Percentiles rank a stretch among this genome's conserved stretches.
phyloP scores from a whole-genome alignment of 2,113 vertebrate genomes.

The Rhinolophus sinicus region DNA sequence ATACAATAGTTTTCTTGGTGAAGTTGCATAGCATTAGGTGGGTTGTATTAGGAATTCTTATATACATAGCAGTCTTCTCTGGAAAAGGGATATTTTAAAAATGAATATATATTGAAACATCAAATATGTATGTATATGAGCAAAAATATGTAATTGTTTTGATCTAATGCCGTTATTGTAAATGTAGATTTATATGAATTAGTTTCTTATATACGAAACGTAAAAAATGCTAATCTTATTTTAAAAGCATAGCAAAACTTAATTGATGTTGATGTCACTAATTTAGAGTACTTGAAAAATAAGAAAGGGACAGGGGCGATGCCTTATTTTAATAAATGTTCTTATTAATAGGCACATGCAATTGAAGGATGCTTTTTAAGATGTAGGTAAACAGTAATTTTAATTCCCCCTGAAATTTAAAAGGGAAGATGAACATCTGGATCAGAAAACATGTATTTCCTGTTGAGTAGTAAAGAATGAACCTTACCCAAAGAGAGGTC shows the following conservation, averaged over 20 bases:
- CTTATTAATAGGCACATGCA: neutral
- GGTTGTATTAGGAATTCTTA: neutral
- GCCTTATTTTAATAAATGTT: constrained; percentile 6
- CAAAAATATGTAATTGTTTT: neutral
- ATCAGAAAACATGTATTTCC: neutral
- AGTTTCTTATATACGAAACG: neutral
- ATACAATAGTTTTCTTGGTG: too few species aligned
- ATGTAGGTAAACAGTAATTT: neutral
- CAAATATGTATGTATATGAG: neutral
- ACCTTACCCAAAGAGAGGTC: neutral
- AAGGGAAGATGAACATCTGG: neutral
- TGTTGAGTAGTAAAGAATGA: neutral
- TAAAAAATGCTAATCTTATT: neutral
- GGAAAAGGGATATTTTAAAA: neutral
- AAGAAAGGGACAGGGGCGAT: neutral
- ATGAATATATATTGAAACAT: neutral
- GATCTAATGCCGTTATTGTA: neutral
- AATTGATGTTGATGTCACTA: neutral
- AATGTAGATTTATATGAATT: neutral
- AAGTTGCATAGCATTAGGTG: neutral
- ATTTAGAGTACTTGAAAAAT: constrained; percentile 15
- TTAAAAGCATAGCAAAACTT: neutral
- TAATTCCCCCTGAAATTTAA: neutral
- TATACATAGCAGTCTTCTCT: neutral
- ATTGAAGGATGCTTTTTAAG: neutral